Percentiles rank a stretch among this genome's conserved stretches.
phyloP scores from a whole-genome alignment of 2,888 invertebrate species.

The Aphrophora alni region DNA sequence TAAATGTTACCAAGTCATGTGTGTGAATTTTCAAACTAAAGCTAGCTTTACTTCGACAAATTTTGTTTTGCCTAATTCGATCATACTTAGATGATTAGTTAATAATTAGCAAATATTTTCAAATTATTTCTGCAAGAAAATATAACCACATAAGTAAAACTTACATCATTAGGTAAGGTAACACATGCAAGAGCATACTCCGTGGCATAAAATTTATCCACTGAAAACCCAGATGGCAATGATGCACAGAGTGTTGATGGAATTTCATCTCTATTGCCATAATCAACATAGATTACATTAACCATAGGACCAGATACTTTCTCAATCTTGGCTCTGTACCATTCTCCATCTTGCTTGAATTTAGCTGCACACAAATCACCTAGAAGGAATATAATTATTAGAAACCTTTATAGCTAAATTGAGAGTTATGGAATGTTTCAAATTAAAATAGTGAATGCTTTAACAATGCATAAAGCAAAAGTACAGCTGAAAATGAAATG shows the following conservation, averaged over 20 bases:
- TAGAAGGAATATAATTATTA: conserved; percentile 26
- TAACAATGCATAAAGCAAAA: not conserved
- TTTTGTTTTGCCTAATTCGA: too few species aligned
- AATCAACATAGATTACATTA: conserved; percentile 91
- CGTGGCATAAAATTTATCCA: conserved; percentile 80
- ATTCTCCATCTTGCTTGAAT: conserved; percentile 87
- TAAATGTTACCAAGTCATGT: too few species aligned
- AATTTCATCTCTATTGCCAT: conserved; percentile 88
- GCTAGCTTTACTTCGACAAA: too few species aligned
- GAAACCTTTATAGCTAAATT: not conserved
- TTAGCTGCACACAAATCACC: conserved; percentile 91
- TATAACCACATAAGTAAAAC: too few species aligned
- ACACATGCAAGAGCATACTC: conserved; percentile 88
- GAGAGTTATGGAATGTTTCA: too few species aligned
- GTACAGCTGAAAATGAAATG: too few species aligned
- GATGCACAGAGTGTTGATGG: conserved; percentile 73
- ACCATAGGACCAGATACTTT: conserved; percentile 74
- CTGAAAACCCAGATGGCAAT: conserved; percentile 77
- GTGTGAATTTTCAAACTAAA: too few species aligned
- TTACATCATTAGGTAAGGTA: conserved; percentile 82
- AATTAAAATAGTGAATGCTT: not conserved
- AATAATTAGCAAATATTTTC: too few species aligned
- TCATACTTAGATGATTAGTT: too few species aligned
- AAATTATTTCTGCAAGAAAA: too few species aligned
- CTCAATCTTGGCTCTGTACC: conserved; percentile 97